phyloP scores from a whole-genome alignment of 2,888 invertebrate genomes.

The Caenorhabditis imperialis region DNA sequence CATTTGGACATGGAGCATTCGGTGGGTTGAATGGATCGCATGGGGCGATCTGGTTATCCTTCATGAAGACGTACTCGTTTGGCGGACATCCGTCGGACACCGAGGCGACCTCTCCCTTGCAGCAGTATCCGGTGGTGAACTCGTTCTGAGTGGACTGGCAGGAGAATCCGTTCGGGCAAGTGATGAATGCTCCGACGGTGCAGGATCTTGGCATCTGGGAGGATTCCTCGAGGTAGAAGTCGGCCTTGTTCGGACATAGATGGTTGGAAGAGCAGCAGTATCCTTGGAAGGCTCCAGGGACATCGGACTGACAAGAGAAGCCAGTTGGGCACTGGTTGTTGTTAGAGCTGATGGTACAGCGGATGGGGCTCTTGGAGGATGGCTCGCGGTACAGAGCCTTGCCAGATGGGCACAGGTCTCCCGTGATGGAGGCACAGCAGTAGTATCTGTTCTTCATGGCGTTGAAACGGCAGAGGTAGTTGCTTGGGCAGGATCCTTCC shows the following conservation, averaged over 20 bases:
- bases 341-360: conserved; percentile 73
- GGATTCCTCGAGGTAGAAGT: conserved; percentile 75
- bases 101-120: conserved; percentile 74
- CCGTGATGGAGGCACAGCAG: conserved; percentile 76
- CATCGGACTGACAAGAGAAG: conserved; percentile 75
- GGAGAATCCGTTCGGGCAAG: conserved; percentile 75
- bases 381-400: conserved; percentile 76
- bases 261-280: conserved; percentile 75
- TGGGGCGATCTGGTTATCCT: conserved; percentile 76
- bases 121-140: conserved; percentile 76
- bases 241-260: conserved; percentile 76
- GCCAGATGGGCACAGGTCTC: conserved; percentile 75
- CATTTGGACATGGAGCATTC: conserved; percentile 70
- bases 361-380: conserved; percentile 70
- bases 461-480: conserved; percentile 77
- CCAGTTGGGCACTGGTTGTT: conserved; percentile 73
- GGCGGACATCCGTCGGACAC: conserved; percentile 76
- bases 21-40: conserved; percentile 76
- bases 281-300: conserved; percentile 76
- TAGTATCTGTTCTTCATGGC: conserved; percentile 74
- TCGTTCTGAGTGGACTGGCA: conserved; percentile 72
- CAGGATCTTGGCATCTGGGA: conserved; percentile 76
- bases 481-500: conserved; percentile 73
- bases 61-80: conserved; percentile 77
- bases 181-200: conserved; percentile 77